Conservation (phyloP, 35 echinoderm and acorn worm genomes). For the Amphiura filiformis region DNA sequence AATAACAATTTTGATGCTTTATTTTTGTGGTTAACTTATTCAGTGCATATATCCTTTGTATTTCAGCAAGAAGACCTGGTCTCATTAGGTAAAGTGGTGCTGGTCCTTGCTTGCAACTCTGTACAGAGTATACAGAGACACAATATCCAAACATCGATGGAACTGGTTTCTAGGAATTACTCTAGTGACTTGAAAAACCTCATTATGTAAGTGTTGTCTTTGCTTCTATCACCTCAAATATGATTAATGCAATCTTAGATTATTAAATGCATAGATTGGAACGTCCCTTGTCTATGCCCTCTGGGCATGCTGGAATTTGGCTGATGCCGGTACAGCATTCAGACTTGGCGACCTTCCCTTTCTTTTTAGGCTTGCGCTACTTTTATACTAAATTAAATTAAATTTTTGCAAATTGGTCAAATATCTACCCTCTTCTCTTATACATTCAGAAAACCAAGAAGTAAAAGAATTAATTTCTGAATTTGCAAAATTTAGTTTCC, state of each 20-base stretch:
- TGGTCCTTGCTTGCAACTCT: constrained; percentile 88
- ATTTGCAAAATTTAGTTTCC: too few relatives aligned
- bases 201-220: constrained; percentile 87
- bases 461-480: too few relatives aligned
- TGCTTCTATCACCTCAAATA: neutral
- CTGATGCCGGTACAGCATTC: too few relatives aligned
- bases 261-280: too few relatives aligned
- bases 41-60: neutral
- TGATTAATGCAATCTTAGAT: neutral
- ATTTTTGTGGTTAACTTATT: too few relatives aligned
- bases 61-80: constrained; percentile 98
- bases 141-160: constrained; percentile 71
- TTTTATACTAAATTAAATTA: neutral
- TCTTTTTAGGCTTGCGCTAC: neutral
- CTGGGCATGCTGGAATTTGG: too few relatives aligned
- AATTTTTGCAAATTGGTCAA: too few relatives aligned
- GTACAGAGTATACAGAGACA: constrained; percentile 93
- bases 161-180: constrained; percentile 87
- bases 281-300: too few relatives aligned
- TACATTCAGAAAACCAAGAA: too few relatives aligned
- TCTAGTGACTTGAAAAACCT: constrained; percentile 96
- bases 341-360: neutral
- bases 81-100: constrained; percentile 85
- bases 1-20: too few relatives aligned
- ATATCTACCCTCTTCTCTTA: too few relatives aligned